phyloP scores from a whole-genome alignment of 2,888 invertebrate genomes.

The Thalpophila matura region DNA sequence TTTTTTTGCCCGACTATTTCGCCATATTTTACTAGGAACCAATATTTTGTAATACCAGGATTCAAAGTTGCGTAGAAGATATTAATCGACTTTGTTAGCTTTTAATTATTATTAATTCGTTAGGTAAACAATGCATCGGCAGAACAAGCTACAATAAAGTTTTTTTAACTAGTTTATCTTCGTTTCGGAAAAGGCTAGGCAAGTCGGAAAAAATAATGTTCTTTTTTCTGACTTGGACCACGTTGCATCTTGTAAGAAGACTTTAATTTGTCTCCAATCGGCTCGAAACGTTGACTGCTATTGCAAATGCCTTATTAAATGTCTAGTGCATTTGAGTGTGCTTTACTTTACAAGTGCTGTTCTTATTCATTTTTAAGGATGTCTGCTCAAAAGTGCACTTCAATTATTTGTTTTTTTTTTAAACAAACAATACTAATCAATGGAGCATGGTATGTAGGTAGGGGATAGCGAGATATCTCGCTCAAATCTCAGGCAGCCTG shows the following conservation, averaged over 20 bases:
- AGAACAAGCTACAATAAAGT: too few species aligned
- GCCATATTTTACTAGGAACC: not conserved
- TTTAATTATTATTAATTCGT: too few species aligned
- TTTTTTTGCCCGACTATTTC: too few species aligned
- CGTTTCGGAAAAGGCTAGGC: too few species aligned
- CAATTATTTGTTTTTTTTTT: not conserved
- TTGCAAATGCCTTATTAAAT: constrained; percentile 74
- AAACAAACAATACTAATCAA: too few species aligned
- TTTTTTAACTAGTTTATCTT: too few species aligned
- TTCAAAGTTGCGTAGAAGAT: not conserved
- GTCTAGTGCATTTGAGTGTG: constrained; percentile 52
- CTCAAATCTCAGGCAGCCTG: too few species aligned
- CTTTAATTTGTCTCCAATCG: constrained; percentile 77
- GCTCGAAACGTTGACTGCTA: constrained; percentile 70
- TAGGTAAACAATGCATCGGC: too few species aligned
- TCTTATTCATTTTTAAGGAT: constrained; percentile 22
- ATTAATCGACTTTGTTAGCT: not conserved
- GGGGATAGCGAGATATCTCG: too few species aligned
- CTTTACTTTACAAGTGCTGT: constrained; percentile 12
- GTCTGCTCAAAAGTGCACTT: constrained; percentile 11
- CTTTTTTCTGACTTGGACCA: constrained; percentile 41
- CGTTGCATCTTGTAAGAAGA: constrained; percentile 56
- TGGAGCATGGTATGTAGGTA: too few species aligned
- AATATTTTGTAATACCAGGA: not conserved
- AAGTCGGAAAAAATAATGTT: too few species aligned